Evolutionary conservation across 2,888 invertebrate genomes (phyloP).

Genomic region (Nephrotoma guestfalica): DNA sequence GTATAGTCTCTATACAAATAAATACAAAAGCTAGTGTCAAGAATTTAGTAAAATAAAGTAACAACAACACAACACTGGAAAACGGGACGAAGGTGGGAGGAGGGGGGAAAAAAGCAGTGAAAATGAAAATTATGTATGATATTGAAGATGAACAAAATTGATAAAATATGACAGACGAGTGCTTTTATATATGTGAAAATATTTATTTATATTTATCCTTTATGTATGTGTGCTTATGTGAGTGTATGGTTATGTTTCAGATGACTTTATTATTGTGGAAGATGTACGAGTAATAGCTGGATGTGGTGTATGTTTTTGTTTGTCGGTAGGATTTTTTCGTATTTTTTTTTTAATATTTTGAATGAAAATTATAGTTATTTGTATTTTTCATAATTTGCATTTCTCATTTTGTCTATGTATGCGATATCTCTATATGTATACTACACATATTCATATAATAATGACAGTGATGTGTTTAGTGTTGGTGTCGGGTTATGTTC

Average conservation of each 20-base stretch:
- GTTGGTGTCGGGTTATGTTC: neutral
- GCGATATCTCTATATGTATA: neutral
- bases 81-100: neutral
- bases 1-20: neutral
- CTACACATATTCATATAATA: neutral
- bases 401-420: neutral
- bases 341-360: neutral
- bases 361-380: neutral
- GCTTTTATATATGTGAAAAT: neutral
- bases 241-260: neutral
- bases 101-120: neutral
- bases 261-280: neutral
- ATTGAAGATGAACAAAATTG: neutral
- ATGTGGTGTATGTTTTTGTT: neutral
- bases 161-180: neutral
- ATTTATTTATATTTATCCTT: neutral
- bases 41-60: neutral
- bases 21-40: neutral
- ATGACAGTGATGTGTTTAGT: neutral
- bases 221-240: neutral
- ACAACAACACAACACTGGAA: neutral
- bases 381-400: neutral
- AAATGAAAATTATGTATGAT: neutral
- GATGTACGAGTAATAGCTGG: neutral
- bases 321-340: neutral